Base-by-base conservation (phyloP, 2,113 vertebrate genomes). In the Corythaeola cristata region DNA sequence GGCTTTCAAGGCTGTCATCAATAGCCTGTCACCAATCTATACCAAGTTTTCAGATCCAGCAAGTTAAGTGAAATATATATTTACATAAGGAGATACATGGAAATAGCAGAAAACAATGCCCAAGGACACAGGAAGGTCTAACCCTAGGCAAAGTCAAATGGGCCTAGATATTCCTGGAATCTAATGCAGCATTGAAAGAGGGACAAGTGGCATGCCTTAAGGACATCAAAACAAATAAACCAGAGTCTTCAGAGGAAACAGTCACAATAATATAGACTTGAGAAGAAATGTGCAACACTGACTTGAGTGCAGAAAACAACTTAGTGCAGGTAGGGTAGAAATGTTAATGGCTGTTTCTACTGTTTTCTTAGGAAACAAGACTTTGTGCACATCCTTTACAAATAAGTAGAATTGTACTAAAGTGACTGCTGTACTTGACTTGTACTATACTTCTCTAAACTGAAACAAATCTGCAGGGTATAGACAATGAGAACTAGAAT, bases 171-270 rank as follows among this genome's bases (percentile, higher is more conserved):
- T 62, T 52, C 24, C 30, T 45, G 69, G 24, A 88, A 59, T 35
- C 11, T 30, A 71, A 62, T 9, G n/a, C 12, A 68, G 28, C 8
- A 21, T 16, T 82, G 52, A 77, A 82, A 0, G 0, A 50, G 12
- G 8, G 22, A 37, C 28, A 33, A 66, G 30, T 11, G 5, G 15
- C 69, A 12, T 39, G 20, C 10, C 30, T 69, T 71, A 85, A 77
- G 32, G 55, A 33, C 80, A 85, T 27, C 24, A 62, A 83, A 92
- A 83, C 39, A 89, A 72, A 8, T 33, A 86, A 73, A 17, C 33
- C n/a, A 76, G 27, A 82, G 15, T 26, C 39, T 75, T 67, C 22
- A 75, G 52, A 86, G n/a, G 14, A 86, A 80, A 21, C 6, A 88
- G 39, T 77, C 63, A 44, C 47, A 59, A 37, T 19, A 77, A 12